Percentiles rank a stretch among this genome's conserved stretches.
Evolutionary conservation across 1,140 invertebrate genomes (phyloP).

Genomic region (Pararge aegeria): DNA sequence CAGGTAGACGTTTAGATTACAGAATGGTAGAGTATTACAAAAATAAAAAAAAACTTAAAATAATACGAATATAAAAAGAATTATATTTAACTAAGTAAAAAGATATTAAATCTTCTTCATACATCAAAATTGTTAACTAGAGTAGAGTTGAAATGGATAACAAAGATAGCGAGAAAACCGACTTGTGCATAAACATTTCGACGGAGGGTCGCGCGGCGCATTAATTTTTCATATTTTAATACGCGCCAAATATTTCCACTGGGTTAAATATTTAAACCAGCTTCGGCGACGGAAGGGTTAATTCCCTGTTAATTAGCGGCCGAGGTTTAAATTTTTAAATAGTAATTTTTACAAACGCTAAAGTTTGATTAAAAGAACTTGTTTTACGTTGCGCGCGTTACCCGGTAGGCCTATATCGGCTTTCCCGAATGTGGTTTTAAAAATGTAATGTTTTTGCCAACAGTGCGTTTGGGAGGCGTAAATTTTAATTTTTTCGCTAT

Average conservation of each 20-base stretch:
- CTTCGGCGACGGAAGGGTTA: constrained; percentile 77
- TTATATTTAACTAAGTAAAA: background rate
- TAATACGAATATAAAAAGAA: too few relatives aligned
- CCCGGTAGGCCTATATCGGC: constrained; percentile 71
- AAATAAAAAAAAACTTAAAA: too few relatives aligned
- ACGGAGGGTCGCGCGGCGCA: constrained; percentile 29
- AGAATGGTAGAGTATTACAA: too few relatives aligned
- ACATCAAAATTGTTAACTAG: background rate
- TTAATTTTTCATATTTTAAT: constrained; percentile 79
- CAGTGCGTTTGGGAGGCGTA: constrained; percentile 58
- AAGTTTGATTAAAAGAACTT: constrained; percentile 77
- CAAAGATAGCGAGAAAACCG: constrained; percentile 1
- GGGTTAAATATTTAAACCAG: constrained; percentile 71
- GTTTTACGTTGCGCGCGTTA: constrained; percentile 57
- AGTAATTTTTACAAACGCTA: constrained; percentile 79
- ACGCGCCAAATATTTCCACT: constrained; percentile 77
- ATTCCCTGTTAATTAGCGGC: constrained; percentile 77
- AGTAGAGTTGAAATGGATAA: background rate
- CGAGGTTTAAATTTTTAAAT: constrained; percentile 73
- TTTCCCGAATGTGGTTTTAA: constrained; percentile 70
- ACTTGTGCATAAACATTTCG: background rate
- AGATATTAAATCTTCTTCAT: background rate
- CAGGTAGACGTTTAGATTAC: too few relatives aligned
- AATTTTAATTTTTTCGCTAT: constrained; percentile 69
- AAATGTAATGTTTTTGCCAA: constrained; percentile 69